Evolutionary conservation across 2,113 vertebrate species (phyloP).

Genomic region (Hoplias malabaricus): DNA sequence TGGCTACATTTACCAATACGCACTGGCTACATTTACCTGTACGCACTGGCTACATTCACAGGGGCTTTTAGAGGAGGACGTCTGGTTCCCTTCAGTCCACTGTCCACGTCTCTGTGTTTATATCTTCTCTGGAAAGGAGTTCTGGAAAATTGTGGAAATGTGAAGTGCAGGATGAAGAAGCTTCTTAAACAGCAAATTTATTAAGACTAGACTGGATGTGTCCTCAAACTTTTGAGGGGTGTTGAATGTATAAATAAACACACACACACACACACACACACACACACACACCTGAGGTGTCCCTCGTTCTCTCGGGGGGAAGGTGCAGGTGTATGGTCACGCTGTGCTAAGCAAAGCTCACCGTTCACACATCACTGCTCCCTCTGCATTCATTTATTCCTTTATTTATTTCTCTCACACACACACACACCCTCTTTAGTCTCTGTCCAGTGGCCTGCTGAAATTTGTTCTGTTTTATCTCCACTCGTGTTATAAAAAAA

Average conservation of each 20-base stretch:
- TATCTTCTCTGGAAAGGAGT: too few relatives aligned
- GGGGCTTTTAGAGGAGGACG: too few relatives aligned
- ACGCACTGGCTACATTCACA: too few relatives aligned
- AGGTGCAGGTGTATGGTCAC: conserved; percentile 3
- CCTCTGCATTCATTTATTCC: not conserved
- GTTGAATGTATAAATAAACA: too few relatives aligned
- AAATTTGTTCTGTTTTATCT: not conserved
- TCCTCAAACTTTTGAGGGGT: not conserved
- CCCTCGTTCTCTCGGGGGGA: not conserved
- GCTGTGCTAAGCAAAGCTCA: conserved; percentile 5
- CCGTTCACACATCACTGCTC: not conserved
- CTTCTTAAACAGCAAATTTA: too few relatives aligned
- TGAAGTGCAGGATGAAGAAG: too few relatives aligned
- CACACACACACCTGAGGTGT: conserved; percentile 17
- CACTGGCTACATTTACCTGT: too few relatives aligned
- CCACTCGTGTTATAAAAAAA: not conserved
- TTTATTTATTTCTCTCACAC: not conserved
- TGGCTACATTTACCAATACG: too few relatives aligned
- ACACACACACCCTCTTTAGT: too few relatives aligned
- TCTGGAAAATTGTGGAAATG: too few relatives aligned
- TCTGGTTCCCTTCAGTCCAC: too few relatives aligned
- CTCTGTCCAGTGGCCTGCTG: conserved; percentile 6
- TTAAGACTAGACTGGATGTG: not conserved
- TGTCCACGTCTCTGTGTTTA: too few relatives aligned
- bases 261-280: conserved; percentile 20